phyloP scores from a whole-genome alignment of 1,140 invertebrate species.

The Leguminivora glycinivorella region DNA sequence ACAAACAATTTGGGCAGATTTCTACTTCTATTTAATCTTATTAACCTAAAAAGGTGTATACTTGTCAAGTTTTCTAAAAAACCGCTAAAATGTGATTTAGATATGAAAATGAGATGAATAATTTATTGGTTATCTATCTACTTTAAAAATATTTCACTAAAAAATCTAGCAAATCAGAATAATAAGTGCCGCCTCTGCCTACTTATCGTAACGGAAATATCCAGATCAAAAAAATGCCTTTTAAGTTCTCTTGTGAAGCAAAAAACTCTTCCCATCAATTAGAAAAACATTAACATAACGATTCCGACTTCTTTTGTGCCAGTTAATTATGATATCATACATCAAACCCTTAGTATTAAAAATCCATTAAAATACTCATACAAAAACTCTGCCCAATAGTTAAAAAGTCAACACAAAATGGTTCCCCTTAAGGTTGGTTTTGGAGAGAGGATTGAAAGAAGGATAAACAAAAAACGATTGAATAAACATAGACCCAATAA shows the following conservation, averaged over 20 bases:
- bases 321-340: constrained; percentile 66
- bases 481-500: constrained; percentile 46
- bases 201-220: background rate
- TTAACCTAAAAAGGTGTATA: too few relatives aligned
- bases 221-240: background rate
- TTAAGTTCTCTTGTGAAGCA: background rate
- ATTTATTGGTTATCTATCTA: background rate
- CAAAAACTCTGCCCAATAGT: background rate
- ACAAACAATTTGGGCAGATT: too few relatives aligned
- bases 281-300: constrained; percentile 26
- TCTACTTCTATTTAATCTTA: too few relatives aligned
- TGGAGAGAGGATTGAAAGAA: too few relatives aligned
- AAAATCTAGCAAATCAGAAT: background rate
- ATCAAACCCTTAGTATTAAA: constrained; percentile 55
- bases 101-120: too few relatives aligned
- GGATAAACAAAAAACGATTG: constrained; percentile 33
- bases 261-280: constrained; percentile 3
- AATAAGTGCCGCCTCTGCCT: too few relatives aligned
- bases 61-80: too few relatives aligned
- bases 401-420: background rate
- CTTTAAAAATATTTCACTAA: background rate
- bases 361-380: constrained; percentile 41
- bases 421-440: background rate
- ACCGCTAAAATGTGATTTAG: too few relatives aligned
- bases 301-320: constrained; percentile 20